phyloP scores from a whole-genome alignment of 2,113 vertebrate species.

The Protobothrops mucrosquamatus region DNA sequence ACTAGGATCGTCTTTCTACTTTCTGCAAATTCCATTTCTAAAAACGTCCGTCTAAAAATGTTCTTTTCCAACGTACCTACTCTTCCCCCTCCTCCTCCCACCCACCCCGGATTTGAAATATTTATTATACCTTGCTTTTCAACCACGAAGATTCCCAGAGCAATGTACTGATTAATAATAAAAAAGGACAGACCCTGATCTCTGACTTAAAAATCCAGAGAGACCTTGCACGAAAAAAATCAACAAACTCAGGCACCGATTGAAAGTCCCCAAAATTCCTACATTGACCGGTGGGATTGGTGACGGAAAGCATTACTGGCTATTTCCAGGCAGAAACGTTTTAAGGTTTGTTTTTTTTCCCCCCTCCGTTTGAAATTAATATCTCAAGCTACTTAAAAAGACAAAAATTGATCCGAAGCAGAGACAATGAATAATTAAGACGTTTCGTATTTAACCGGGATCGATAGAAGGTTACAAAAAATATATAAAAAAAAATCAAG shows the following conservation, averaged over 20 bases:
- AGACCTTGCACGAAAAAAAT: not conserved
- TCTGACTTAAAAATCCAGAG: not conserved
- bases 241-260: not conserved
- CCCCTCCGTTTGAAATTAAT: not conserved
- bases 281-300: not conserved
- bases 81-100: accelerated
- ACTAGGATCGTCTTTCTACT: not conserved
- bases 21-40: not conserved
- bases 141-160: not conserved
- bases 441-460: not conserved
- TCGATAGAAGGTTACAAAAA: not conserved
- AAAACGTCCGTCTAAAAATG: too few relatives aligned
- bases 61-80: not conserved
- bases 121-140: not conserved
- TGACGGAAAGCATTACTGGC: not conserved
- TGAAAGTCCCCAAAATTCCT: not conserved
- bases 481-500: not conserved
- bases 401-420: not conserved
- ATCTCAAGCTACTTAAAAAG: not conserved
- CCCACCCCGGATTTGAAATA: not conserved
- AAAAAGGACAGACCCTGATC: not conserved
- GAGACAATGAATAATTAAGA: not conserved
- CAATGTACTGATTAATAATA: not conserved
- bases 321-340: not conserved
- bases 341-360: not conserved